Evolutionary conservation across 1,140 invertebrate genomes (phyloP), one percentile per base, ranked within the genome.

Genomic region (Holotrichia oblita): DNA sequence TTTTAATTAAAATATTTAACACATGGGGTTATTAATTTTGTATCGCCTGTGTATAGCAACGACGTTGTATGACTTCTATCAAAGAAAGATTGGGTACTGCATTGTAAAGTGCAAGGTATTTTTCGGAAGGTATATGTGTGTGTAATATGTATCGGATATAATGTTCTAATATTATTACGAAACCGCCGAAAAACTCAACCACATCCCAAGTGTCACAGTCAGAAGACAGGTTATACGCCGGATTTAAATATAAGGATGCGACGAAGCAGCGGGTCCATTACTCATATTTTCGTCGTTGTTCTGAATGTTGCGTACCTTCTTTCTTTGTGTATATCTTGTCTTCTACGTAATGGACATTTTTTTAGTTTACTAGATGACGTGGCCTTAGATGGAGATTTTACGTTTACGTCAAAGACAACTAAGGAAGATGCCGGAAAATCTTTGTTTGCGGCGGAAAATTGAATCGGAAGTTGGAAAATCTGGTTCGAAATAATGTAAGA

Each of bases 371-470:
- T 20, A 20, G 17, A 92, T 80, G 92, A 93, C 80, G 88, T 93
- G 9, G 92, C 93, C 0, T 83, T 93, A 14, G 91, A 93, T 83
- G 91, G 90, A 76, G 91, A 91, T 44, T 89, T 89, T 79, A 92
- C 92, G 3, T 93, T 93, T 81, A 92, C 93, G 2, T 91, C 90
- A 0, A 92, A 93, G 82, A 91, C 89, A 78, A 90, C 89, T 77
- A 88, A 87, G 0, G 84, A 87, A 0, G 91, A 93, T 84, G 91
- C 92, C 0, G 91, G 90, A 20, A 64, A 9, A 90, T 94, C 24
- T 91, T 93, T 55, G 91, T 93, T 0, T 93, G 90, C 83, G 90
- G 90, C 2, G 85, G 90, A 20, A 85, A 83, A 73, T 89, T 91
- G 73, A n/a, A n/a, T n/a, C n/a, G n/a, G n/a, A n/a, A n/a, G n/a